phyloP scores from a whole-genome alignment of 2,888 invertebrate species.

The Monochamus alternatus region DNA sequence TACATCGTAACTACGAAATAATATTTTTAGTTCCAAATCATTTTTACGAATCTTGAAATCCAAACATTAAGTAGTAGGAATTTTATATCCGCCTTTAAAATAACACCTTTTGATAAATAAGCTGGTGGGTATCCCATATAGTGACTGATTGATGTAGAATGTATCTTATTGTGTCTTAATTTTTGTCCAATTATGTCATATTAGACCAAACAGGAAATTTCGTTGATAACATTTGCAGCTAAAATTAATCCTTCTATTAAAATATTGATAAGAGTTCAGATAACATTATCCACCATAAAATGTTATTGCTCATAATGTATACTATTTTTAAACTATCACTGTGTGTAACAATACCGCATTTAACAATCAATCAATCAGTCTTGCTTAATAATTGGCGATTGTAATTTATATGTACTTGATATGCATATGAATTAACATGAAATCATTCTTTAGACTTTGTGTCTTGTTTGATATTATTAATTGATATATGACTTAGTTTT shows the following conservation, averaged over 20 bases:
- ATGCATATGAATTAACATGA: neutral
- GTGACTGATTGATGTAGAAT: too few relatives aligned
- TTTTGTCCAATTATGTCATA: neutral
- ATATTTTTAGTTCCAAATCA: neutral
- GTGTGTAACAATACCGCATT: neutral
- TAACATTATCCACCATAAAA: neutral
- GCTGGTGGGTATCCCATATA: too few relatives aligned
- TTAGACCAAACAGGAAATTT: neutral
- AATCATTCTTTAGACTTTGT: neutral
- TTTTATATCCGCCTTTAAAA: neutral
- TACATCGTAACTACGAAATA: neutral
- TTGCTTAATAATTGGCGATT: neutral
- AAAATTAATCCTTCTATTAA: neutral
- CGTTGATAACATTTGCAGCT: neutral
- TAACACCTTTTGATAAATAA: neutral
- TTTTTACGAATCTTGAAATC: too few relatives aligned
- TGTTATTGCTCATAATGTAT: neutral
- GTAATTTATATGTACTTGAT: neutral
- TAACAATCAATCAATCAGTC: neutral
- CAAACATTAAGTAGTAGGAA: neutral
- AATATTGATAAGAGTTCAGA: neutral
- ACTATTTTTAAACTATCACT: neutral
- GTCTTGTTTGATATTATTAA: neutral
- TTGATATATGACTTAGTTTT: too few relatives aligned
- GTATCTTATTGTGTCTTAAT: too few relatives aligned